Evolutionary conservation across 2,888 invertebrate species (phyloP).

Genomic region (Cephus nigrinus): DNA sequence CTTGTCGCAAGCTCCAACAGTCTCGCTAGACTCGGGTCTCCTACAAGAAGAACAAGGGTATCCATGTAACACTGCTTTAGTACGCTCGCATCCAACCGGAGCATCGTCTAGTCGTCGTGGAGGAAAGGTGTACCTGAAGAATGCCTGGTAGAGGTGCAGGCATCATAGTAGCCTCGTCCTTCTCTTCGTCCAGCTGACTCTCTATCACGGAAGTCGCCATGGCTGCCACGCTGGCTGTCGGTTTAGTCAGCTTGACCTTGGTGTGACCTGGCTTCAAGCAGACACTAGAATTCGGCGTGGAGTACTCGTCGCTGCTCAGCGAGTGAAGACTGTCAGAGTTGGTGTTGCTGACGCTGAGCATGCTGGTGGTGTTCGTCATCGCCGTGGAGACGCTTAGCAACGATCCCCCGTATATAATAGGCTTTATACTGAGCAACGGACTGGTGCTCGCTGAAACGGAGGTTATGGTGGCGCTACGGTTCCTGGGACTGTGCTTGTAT

Average conservation of each 20-base stretch:
- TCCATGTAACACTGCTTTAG: background rate
- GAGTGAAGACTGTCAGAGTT: conserved; percentile 74
- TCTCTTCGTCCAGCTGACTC: conserved; percentile 47
- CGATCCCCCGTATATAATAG: conserved; percentile 72
- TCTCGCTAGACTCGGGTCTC: conserved; percentile 49
- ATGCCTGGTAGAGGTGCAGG: conserved; percentile 69
- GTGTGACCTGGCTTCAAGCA: conserved; percentile 33
- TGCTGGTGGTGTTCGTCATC: conserved; percentile 67
- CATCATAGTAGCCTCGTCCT: conserved; percentile 55
- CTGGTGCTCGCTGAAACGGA: conserved; percentile 78
- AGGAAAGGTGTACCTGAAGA: conserved; percentile 70
- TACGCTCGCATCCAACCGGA: background rate
- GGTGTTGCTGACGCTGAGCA: conserved; percentile 49
- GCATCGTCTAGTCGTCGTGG: conserved; percentile 5
- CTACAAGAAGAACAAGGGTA: conserved; percentile 36
- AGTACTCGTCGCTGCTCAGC: conserved; percentile 62
- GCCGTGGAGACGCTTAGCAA: conserved; percentile 74
- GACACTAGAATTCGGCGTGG: conserved; percentile 44
- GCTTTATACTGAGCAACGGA: conserved; percentile 74
- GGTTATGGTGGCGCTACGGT: conserved; percentile 71
- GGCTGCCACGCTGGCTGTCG: conserved; percentile 56
- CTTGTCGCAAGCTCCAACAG: conserved; percentile 39
- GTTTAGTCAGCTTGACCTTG: conserved; percentile 46
- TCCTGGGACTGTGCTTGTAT: conserved; percentile 66
- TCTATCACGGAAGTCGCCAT: conserved; percentile 52